Evolutionary conservation across 2,888 invertebrate genomes (phyloP).

Genomic region (Thereva nobilitata): DNA sequence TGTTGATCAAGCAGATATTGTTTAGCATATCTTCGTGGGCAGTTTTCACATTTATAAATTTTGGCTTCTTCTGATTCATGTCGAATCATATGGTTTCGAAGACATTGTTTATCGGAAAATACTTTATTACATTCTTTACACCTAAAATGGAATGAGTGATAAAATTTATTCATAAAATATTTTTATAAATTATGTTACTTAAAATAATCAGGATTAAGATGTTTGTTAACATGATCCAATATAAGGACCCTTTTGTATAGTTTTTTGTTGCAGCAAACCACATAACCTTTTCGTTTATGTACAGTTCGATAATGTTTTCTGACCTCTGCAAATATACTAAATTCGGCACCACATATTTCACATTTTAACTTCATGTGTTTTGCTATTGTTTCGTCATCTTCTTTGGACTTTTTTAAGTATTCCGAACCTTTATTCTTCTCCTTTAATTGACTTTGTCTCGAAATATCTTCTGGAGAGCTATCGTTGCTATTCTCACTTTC

Average conservation of each 20-base stretch:
- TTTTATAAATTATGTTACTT: slow-evolving; percentile 49
- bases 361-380: slow-evolving; percentile 53
- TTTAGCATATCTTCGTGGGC: slow-evolving; percentile 53
- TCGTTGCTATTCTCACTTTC: background rate
- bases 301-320: slow-evolving; percentile 52
- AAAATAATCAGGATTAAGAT: slow-evolving; percentile 55
- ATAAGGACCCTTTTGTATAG: slow-evolving; percentile 53
- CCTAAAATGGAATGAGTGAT: slow-evolving; percentile 42
- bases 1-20: slow-evolving; percentile 55
- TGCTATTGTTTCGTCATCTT: slow-evolving; percentile 52
- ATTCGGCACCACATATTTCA: slow-evolving; percentile 49
- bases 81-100: slow-evolving; percentile 54
- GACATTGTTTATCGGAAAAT: slow-evolving; percentile 54
- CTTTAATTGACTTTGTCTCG: slow-evolving; percentile 45
- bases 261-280: slow-evolving; percentile 54
- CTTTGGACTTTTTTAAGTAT: slow-evolving; percentile 44
- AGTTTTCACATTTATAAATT: slow-evolving; percentile 53
- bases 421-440: slow-evolving; percentile 48
- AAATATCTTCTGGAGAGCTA: background rate
- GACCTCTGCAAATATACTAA: slow-evolving; percentile 51
- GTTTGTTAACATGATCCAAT: slow-evolving; percentile 55
- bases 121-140: slow-evolving; percentile 54
- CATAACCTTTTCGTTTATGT: slow-evolving; percentile 52
- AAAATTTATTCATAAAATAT: background rate
- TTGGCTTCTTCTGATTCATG: slow-evolving; percentile 54